These are phyloP conservation scores for Poecilia latipinna DNA, from an alignment of 2,113 vertebrate species.

Conservation along the genomic window DNA sequence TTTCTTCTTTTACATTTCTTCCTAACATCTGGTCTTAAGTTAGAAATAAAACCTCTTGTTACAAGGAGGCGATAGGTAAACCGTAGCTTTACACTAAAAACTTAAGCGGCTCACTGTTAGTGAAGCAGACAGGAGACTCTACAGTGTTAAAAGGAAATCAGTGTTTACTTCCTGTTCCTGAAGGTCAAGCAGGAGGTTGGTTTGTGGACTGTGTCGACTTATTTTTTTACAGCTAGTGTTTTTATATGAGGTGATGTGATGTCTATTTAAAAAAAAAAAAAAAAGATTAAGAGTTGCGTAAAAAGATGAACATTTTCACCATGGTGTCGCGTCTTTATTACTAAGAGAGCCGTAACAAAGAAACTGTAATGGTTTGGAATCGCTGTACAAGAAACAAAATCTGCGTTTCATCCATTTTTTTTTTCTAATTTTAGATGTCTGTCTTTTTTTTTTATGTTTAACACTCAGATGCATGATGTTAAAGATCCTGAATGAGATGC, in stretches of 20 bases:
- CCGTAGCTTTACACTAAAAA: slow-evolving; percentile 47
- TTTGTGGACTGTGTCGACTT: slow-evolving; percentile 36
- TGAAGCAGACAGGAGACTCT: slow-evolving; percentile 10
- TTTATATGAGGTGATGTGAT: slow-evolving; percentile 65
- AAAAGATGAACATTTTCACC: slow-evolving; percentile 23
- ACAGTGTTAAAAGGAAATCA: slow-evolving; percentile 50
- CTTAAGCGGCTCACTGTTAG: slow-evolving; percentile 17
- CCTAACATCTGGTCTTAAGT: slow-evolving; percentile 43
- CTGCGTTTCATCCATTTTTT: background rate
- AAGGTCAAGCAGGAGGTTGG: slow-evolving; percentile 25
- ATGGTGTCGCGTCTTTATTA: slow-evolving; percentile 36
- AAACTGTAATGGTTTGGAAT: background rate
- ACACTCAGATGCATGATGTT: background rate
- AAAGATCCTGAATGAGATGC: background rate
- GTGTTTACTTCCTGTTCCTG: slow-evolving; percentile 51
- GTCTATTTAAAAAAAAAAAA: slow-evolving; percentile 52
- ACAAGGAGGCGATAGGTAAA: slow-evolving; percentile 33
- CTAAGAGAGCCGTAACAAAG: slow-evolving; percentile 51
- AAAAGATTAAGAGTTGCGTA: slow-evolving; percentile 21
- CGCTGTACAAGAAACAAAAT: slow-evolving; percentile 2
- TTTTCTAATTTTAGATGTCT: background rate
- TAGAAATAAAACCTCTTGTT: slow-evolving; percentile 5
- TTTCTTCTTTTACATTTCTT: slow-evolving; percentile 35
- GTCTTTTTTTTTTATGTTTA: background rate
- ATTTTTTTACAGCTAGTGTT: slow-evolving; percentile 50